Percentiles rank a stretch among this genome's conserved stretches.
Conservation (phyloP, 2,113 vertebrate species). For the Columbina picui region DNA sequence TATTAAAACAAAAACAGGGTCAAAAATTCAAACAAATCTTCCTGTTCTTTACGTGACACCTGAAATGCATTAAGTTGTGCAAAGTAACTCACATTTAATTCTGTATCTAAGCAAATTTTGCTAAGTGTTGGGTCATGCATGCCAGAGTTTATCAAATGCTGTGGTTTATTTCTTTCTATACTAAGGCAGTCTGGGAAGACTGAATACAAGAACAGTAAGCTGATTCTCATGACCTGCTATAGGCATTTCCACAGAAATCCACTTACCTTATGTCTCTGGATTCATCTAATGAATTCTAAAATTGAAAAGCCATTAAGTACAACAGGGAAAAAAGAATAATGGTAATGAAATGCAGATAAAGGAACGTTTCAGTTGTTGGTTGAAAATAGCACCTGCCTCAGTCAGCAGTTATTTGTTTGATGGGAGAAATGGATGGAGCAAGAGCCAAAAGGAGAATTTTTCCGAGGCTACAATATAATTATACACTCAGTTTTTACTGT, state of each 20-base stretch:
- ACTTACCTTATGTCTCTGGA: neutral
- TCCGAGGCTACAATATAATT: neutral
- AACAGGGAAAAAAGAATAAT: neutral
- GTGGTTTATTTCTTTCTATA: neutral
- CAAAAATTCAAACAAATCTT: neutral
- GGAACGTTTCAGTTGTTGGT: neutral
- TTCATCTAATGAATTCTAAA: neutral
- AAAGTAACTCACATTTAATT: conserved; percentile 29
- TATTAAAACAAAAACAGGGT: neutral
- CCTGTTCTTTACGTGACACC: neutral
- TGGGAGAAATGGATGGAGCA: neutral
- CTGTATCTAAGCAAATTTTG: neutral
- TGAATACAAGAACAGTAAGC: neutral
- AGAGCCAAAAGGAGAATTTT: neutral
- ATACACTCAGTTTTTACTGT: neutral
- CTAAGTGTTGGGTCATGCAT: neutral
- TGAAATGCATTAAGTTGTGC: conserved; percentile 3
- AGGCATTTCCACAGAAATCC: neutral
- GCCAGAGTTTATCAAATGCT: neutral
- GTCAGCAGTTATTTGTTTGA: neutral
- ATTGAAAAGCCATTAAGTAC: neutral
- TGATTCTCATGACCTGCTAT: neutral
- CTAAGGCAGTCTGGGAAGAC: neutral
- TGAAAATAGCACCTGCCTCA: neutral
- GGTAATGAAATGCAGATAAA: neutral